Evolutionary conservation across 2,888 invertebrate species (phyloP), one percentile per base, ranked within the genome.

Genomic region (Amphipoea oculea): DNA sequence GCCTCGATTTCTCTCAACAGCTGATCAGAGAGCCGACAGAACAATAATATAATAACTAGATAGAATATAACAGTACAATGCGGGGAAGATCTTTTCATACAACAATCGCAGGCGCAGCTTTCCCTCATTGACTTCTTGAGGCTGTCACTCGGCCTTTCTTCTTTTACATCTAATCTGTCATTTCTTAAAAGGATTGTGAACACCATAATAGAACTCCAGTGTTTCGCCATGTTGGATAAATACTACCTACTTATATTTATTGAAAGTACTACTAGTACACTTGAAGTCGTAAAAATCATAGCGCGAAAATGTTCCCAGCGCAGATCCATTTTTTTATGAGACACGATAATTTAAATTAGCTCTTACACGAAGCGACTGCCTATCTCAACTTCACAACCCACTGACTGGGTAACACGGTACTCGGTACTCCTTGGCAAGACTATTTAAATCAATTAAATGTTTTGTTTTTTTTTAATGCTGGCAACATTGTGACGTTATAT

Each of bases 51-150:
- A 57, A n/a, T 57, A 45, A 54, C 20, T 23, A 12, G 0, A n/a
- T n/a, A 71, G 48, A 71, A 65, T 40, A n/a, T 45, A 57, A 65
- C 40, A 70, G 36, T 60, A 79, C 81, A 79, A 79, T 81, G 36
- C 66, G 67, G n/a, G 11, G 14, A n/a, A 42, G 57, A 73, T 60
- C 42, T 73, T n/a, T 20, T 48, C 75, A 17, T 6, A 68, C 20
- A 54, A 79, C 69, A 79, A 65, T 54, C 20, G 71, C n/a, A 57
- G 11, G 40, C 42, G 17, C 51, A 66, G 81, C 79, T 79, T 79
- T 79, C 79, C 72, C 79, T 80, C 81, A 4, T 36, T 66, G 57
- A 42, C 42, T 57, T 51, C 48, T 29, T 20, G 57, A 42, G 42
- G 20, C 29, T 71, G 81, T 65, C 70, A 69, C 62, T 45, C 14